Conservation (phyloP, 2,888 invertebrate genomes). For the Aspidiotus destructor region DNA sequence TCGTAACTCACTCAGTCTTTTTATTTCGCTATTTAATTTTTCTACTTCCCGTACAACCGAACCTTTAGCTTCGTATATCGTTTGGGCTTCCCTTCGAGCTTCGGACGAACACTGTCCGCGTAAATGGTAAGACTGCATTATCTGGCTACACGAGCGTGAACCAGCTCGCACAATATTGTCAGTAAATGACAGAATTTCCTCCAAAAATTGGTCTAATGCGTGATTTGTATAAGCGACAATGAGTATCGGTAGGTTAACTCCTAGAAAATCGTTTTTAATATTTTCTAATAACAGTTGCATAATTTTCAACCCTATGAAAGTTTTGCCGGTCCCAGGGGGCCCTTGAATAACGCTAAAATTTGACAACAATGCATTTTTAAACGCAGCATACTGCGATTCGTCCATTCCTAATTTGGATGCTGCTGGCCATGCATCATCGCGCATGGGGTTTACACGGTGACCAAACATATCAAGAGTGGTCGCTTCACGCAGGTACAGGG, state of each 20-base stretch:
- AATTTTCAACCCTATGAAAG: conserved; percentile 66
- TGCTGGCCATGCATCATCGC: conserved; percentile 34
- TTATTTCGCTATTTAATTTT: too few relatives aligned
- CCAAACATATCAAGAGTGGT: conserved; percentile 29
- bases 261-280: conserved; percentile 19
- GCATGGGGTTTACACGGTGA: conserved; percentile 20
- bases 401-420: conserved; percentile 49
- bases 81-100: too few relatives aligned
- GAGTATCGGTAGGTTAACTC: conserved; percentile 48
- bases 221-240: conserved; percentile 78
- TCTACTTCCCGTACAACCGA: too few relatives aligned
- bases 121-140: conserved; percentile 40
- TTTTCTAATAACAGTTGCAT: conserved; percentile 58
- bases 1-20: too few relatives aligned
- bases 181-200: conserved; percentile 54
- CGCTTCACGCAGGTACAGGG: conserved; percentile 42
- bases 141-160: conserved; percentile 54
- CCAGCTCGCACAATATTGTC: conserved; percentile 58
- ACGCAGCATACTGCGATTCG: conserved; percentile 56
- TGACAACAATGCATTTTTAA: conserved; percentile 55
- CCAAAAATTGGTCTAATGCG: conserved; percentile 75
- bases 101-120: too few relatives aligned
- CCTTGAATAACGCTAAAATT: conserved; percentile 75
- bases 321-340: conserved; percentile 82
- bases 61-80: too few relatives aligned